Evolutionary conservation across 2,797 vertebrate genomes (phyloP).

Genomic region (Gadopsis marmoratus): DNA sequence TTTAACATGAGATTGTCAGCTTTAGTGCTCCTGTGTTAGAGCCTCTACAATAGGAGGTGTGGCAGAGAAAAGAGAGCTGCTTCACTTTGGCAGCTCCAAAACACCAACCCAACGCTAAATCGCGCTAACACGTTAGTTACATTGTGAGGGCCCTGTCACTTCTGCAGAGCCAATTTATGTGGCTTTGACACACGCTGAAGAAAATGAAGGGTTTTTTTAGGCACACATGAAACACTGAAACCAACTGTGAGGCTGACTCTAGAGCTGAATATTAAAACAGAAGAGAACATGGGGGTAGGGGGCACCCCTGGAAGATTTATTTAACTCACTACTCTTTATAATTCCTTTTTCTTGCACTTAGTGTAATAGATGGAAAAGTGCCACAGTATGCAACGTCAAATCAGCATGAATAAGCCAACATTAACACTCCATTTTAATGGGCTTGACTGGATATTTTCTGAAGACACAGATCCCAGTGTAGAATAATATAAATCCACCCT

Average conservation of each 20-base stretch:
- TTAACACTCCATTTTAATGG: conserved; percentile 35
- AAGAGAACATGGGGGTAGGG: conserved; percentile 20
- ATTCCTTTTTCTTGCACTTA: conserved; percentile 42
- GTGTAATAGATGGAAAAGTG: conserved; percentile 21
- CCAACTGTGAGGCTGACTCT: conserved; percentile 37
- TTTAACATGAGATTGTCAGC: conserved; percentile 70
- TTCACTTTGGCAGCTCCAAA: conserved; percentile 57
- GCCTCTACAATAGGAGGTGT: conserved; percentile 59
- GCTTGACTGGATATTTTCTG: conserved; percentile 57
- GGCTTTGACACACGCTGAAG: conserved; percentile 58
- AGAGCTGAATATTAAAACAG: conserved; percentile 43
- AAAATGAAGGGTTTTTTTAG: conserved; percentile 45
- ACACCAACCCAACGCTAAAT: conserved; percentile 68
- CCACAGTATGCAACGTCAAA: conserved; percentile 3
- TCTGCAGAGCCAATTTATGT: conserved; percentile 58
- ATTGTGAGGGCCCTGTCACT: conserved; percentile 61
- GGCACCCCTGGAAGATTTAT: conserved; percentile 43
- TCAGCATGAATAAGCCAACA: conserved; percentile 50
- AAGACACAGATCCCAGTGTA: conserved; percentile 32
- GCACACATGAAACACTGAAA: conserved; percentile 21
- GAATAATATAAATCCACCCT: conserved; percentile 57
- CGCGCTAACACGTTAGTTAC: conserved; percentile 46
- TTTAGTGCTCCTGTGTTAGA: conserved; percentile 82
- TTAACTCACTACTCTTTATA: conserved; percentile 34
- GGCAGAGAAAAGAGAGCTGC: conserved; percentile 48